Conservation (phyloP, 2,113 vertebrate genomes). For the Garra rufa region DNA sequence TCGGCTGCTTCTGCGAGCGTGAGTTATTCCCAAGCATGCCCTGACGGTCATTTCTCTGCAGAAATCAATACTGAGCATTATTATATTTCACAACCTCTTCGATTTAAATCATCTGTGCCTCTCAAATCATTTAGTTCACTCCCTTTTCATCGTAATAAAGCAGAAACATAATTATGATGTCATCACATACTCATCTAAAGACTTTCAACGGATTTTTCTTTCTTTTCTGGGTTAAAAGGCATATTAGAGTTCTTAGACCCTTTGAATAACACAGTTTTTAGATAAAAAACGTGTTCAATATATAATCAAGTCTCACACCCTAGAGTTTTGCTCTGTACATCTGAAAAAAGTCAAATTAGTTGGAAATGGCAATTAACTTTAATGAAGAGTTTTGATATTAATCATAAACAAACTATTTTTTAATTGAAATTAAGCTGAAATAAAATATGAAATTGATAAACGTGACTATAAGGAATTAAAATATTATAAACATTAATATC, state of each 20-base stretch:
- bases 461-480: background rate
- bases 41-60: background rate
- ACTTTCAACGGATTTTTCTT: background rate
- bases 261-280: background rate
- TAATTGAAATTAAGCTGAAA: background rate
- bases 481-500: background rate
- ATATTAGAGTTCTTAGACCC: background rate
- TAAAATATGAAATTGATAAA: background rate
- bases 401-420: background rate
- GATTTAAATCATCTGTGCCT: background rate
- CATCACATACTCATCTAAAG: background rate
- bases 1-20: background rate
- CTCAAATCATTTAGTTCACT: background rate
- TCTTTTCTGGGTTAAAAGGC: background rate
- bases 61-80: constrained; percentile 5
- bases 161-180: background rate
- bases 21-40: background rate
- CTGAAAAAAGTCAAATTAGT: background rate
- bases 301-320: background rate
- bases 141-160: constrained; percentile 1
- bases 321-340: background rate
- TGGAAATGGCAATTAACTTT: background rate
- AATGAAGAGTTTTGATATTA: background rate
- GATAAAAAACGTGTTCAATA: background rate
- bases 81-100: background rate